Evolutionary conservation across 1,140 invertebrate genomes (phyloP), one percentile per base, ranked within the genome.

Genomic region (Chironomus striatipennis): DNA sequence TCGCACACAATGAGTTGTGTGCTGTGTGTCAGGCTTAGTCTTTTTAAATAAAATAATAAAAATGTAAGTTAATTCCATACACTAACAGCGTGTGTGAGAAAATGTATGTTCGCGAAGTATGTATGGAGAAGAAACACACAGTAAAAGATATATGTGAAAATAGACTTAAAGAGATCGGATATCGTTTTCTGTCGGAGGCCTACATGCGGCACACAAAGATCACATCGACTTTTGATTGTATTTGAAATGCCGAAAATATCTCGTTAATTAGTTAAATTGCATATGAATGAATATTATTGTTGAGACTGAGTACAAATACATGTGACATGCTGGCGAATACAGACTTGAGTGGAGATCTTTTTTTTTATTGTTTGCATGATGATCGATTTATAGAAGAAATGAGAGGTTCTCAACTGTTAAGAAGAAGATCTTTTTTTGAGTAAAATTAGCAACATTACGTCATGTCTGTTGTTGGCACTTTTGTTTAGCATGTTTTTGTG

Each of bases 221-320:
- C 12, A 57, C n/a, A n/a, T 47, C 43, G 15, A 47, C 43, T 57
- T 57, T 57, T 57, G 12, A 15, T 57, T 57, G 47, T 57, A n/a
- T 57, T n/a, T n/a, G 47, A 57, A 15, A 15, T 12, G 47, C 47
- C 47, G 47, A 57, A 57, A 57, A 12, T 57, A 12, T 57, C n/a
- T 57, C 47, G n/a, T 57, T 57, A 57, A 57, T 57, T 57, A 57
- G 12, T 57, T 57, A 57, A n/a, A 57, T 57, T 57, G 47, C 12
- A 57, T 34, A 34, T 57, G 47, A 57, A 57, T 57, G 47, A n/a
- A 15, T 57, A 5, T 57, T 57, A 7, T 8, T 47, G 43, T 47
- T 47, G 8, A 15, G 15, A 15, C 15, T 47, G n/a, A n/a, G n/a
- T n/a, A 47, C 43, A 10, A 10, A 47, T 47, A 47, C 43, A 10